Evolutionary conservation across 2,797 vertebrate species (phyloP).

Genomic region (Monodelphis domestica): DNA sequence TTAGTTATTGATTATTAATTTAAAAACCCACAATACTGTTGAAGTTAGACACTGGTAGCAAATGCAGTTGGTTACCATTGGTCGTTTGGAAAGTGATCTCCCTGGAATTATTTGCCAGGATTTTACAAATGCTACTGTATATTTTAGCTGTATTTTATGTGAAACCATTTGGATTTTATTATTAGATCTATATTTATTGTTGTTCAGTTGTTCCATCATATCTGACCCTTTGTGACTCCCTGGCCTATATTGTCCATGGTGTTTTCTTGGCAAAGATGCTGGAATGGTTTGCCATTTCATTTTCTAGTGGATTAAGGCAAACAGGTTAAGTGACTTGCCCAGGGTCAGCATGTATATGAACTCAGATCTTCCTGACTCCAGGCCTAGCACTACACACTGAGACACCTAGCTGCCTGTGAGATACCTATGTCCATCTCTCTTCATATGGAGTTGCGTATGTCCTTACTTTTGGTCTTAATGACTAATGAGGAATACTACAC

Average conservation of each 20-base stretch:
- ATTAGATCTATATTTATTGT: background rate
- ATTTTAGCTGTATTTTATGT: background rate
- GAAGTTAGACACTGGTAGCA: background rate
- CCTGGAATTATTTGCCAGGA: background rate
- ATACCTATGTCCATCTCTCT: background rate
- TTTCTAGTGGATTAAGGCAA: background rate
- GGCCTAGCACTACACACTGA: background rate
- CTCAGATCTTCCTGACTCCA: background rate
- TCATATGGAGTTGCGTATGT: background rate
- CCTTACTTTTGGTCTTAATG: background rate
- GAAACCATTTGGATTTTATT: background rate
- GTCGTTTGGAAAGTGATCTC: background rate
- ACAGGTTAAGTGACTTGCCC: background rate
- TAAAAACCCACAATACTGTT: no score
- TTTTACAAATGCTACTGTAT: background rate
- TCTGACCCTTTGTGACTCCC: background rate
- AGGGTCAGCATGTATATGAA: background rate
- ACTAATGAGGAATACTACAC: background rate
- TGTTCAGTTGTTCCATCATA: background rate
- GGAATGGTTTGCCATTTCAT: background rate
- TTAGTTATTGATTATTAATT: no score
- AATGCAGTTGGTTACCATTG: background rate
- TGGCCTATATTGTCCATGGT: background rate
- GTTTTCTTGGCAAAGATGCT: background rate
- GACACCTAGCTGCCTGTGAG: background rate